Conservation (phyloP, 1,140 invertebrate species). For the Drosophila yakuba region DNA sequence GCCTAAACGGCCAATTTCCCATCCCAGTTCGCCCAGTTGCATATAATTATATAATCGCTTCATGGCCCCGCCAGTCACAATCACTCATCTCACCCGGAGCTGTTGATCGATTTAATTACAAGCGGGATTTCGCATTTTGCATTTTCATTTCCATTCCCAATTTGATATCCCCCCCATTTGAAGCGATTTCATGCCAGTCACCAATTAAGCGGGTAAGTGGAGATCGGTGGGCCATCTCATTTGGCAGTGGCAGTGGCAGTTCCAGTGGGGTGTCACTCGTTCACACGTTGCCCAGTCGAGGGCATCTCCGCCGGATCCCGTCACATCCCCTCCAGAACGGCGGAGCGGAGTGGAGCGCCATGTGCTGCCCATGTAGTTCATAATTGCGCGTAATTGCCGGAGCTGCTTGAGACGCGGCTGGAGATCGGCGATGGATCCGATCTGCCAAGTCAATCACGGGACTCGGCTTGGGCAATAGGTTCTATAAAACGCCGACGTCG, state of each 20-base stretch:
- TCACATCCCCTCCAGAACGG: slow-evolving; percentile 41
- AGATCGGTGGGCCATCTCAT: slow-evolving; percentile 12
- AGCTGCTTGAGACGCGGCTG: slow-evolving; percentile 39
- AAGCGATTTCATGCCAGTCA: slow-evolving; percentile 53
- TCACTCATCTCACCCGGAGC: slow-evolving; percentile 25
- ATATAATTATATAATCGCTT: slow-evolving; percentile 7
- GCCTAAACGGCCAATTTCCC: slow-evolving; percentile 16
- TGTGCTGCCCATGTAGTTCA: slow-evolving; percentile 78
- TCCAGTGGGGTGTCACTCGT: slow-evolving; percentile 17
- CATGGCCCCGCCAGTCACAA: slow-evolving; percentile 9
- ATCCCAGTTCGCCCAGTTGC: not conserved
- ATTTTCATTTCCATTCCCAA: slow-evolving; percentile 25
- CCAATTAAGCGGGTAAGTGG: slow-evolving; percentile 61
- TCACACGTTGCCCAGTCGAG: slow-evolving; percentile 71
- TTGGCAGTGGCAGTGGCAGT: not conserved
- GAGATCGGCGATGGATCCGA: slow-evolving; percentile 20
- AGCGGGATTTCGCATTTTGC: slow-evolving; percentile 24
- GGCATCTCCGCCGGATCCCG: slow-evolving; percentile 68
- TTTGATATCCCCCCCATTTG: slow-evolving; percentile 1
- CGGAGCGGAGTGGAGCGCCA: slow-evolving; percentile 28
- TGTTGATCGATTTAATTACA: slow-evolving; percentile 54
- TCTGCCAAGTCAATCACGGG: slow-evolving; percentile 51
- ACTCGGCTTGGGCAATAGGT: not conserved
- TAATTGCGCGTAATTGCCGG: slow-evolving; percentile 66
- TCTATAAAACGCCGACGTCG: slow-evolving; percentile 56